Percentiles rank a stretch among this genome's conserved stretches.
Evolutionary conservation across 2,888 invertebrate species (phyloP).

Genomic region (Parasteatoda lunata): DNA sequence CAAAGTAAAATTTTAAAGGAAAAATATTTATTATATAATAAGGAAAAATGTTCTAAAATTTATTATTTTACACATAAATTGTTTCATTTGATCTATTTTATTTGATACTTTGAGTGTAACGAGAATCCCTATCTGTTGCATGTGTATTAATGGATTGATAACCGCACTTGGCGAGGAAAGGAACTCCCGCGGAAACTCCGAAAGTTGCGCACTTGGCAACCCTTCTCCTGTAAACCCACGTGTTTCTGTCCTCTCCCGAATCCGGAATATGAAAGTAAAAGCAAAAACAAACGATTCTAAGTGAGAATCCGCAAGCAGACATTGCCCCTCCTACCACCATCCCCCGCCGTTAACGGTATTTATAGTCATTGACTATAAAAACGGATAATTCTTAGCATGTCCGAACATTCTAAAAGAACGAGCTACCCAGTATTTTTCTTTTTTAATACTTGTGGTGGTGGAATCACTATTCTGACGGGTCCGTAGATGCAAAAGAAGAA

Average conservation of each 20-base stretch:
- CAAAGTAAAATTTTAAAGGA: too few species aligned
- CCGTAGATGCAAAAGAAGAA: neutral
- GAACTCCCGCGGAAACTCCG: neutral
- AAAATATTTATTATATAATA: too few species aligned
- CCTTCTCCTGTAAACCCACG: constrained; percentile 57
- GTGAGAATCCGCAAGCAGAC: constrained; percentile 2
- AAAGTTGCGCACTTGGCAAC: constrained; percentile 42
- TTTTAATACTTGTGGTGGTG: neutral
- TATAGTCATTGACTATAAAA: constrained; percentile 61
- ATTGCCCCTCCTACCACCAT: constrained; percentile 36
- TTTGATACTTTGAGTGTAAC: too few species aligned
- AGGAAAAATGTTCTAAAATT: too few species aligned
- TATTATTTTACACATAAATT: too few species aligned
- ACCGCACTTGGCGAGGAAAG: constrained; percentile 32
- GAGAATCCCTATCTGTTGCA: too few species aligned
- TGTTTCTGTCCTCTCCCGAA: constrained; percentile 27
- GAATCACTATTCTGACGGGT: neutral
- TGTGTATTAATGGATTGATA: neutral
- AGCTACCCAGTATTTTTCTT: constrained; percentile 7
- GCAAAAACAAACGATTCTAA: constrained; percentile 28
- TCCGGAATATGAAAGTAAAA: constrained; percentile 43
- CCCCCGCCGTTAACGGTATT: constrained; percentile 35
- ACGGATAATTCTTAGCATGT: constrained; percentile 38
- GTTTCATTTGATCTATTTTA: too few species aligned
- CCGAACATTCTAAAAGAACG: constrained; percentile 26